Percentiles rank a stretch among this genome's conserved stretches.
These are phyloP conservation scores for Anoplolepis gracilipes DNA, from an alignment of 1,140 invertebrate genomes.

Conservation along the genomic window DNA sequence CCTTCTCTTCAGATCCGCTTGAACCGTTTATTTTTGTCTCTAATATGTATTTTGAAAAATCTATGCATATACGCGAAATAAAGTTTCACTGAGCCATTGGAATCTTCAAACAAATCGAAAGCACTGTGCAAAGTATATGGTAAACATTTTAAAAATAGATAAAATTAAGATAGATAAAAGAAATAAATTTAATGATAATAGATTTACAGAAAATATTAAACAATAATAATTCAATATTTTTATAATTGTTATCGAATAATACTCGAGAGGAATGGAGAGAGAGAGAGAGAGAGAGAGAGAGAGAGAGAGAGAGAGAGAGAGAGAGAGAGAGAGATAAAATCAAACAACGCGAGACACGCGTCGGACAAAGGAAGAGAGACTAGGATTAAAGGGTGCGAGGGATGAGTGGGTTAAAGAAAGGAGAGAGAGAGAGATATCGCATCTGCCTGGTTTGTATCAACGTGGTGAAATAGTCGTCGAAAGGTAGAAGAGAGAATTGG, in stretches of 20 bases:
- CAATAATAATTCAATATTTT: background rate
- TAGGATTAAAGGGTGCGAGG: too few species aligned
- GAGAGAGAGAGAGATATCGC: constrained; percentile 34
- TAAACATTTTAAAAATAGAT: background rate
- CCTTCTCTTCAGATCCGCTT: background rate
- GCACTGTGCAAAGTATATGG: background rate
- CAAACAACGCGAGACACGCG: background rate
- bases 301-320: background rate
- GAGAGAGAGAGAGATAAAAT: background rate
- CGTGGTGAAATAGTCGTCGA: constrained; percentile 31
- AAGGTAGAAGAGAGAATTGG: constrained; percentile 76
- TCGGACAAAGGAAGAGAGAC: too few species aligned
- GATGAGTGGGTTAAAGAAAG: background rate
- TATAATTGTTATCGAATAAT: background rate
- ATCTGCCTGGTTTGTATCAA: constrained; percentile 66
- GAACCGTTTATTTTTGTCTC: background rate
- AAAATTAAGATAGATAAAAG: background rate
- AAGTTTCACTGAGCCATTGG: background rate
- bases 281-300: background rate
- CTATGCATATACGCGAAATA: constrained; percentile 2
- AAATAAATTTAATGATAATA: background rate
- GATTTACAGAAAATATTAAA: background rate
- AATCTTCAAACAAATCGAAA: constrained; percentile 18
- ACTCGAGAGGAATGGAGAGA: background rate
- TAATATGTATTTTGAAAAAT: constrained; percentile 3